These are phyloP conservation scores for Lamellibrachia satsuma DNA, from an alignment of 2,888 invertebrate species.

Conservation along the genomic window DNA sequence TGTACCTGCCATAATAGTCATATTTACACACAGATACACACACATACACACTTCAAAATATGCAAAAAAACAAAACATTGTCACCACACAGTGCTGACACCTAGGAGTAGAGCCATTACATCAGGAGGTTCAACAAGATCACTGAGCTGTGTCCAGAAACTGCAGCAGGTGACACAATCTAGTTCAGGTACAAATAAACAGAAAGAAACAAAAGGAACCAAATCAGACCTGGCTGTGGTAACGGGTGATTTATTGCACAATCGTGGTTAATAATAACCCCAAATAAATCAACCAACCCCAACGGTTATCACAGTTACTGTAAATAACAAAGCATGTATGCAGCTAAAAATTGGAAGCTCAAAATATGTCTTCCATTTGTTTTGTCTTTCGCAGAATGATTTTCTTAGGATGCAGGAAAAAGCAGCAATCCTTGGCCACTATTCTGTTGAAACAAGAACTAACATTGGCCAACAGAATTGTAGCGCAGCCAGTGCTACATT, in stretches of 20 bases:
- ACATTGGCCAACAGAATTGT: background rate
- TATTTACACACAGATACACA: background rate
- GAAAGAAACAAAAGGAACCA: background rate
- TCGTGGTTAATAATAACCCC: background rate
- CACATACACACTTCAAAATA: background rate
- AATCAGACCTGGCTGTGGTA: conserved; percentile 1
- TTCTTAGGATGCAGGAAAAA: background rate
- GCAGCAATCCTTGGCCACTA: background rate
- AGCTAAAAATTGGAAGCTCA: background rate
- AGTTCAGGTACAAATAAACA: background rate
- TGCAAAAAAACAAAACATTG: background rate
- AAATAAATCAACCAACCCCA: background rate
- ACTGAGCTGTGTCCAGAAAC: background rate
- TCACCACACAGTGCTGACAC: background rate
- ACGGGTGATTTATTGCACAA: background rate
- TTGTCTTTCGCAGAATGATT: background rate
- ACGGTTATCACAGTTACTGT: background rate
- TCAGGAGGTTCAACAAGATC: background rate
- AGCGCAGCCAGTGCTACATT: background rate
- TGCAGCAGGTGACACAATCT: background rate
- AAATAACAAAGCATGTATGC: background rate
- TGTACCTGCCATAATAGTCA: background rate
- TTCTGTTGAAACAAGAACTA: no score
- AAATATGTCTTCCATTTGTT: background rate
- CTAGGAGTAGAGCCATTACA: background rate